Base-by-base conservation (phyloP, 2,113 vertebrate genomes). In the Callipepla squamata region DNA sequence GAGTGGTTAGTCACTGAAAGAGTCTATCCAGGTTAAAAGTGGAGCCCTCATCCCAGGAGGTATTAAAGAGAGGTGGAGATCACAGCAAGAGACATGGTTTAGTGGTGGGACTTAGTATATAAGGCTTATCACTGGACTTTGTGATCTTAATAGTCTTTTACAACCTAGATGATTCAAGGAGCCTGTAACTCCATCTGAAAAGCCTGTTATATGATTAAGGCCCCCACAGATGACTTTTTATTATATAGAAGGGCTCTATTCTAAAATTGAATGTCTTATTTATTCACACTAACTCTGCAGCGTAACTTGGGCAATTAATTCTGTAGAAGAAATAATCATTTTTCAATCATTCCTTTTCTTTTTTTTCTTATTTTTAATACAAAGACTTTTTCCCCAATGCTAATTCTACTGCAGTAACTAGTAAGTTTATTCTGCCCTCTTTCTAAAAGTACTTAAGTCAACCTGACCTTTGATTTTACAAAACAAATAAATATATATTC, bases 391-490 rank as follows among this genome's bases (percentile, higher is more conserved):
- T 93, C 38, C 40, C n/a, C 69, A 40, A 28, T 59, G 4, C 72
- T 85, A 81, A 84, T 75, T 57, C 15, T 80, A 8, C 44, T 92
- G 28, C 74, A 82, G 57, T 72, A 87, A 68, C 4, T 62, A 76
- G 3, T 5, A 10, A 84, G 19, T 20, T 89, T 40, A 66, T 78
- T 76, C 38, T 51, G 19, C 17, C 1, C 3, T 34, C 28, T 40
- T 78, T 85, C 16, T 70, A 50, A 79, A 75, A 40, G 19, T 81
- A 38, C 21, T 88, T 45, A 81, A 51, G 42, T 53, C 69, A 92
- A 28, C 13, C 88, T 79, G 70, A 88, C 16, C 48, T 75, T 80
- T 32, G 74, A 59, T 89, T 95, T 89, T 87, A 92, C 65, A 68
- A 13, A 68, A 23, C 42, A 65, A 34, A 75, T 78, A 89, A 92